Evolutionary conservation across 2,797 vertebrate genomes (phyloP), one percentile per base, ranked within the genome.

Genomic region (Acanthurus leucopareius): DNA sequence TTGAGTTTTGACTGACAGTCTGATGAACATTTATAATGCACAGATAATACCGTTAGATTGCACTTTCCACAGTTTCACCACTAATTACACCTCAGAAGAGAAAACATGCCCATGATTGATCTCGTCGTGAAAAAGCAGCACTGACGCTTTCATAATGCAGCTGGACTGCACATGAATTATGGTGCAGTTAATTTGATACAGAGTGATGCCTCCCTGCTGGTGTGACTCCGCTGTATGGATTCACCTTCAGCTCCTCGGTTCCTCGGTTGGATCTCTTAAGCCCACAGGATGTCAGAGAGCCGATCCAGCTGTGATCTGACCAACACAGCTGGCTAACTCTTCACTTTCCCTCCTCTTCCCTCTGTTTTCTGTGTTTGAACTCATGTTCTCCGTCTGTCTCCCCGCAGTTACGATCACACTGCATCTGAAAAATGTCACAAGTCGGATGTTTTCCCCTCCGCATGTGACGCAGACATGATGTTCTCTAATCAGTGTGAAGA

Each of bases 11-110:
- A 84, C 48, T 77, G 77, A 82, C 84, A 88, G 69, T 40, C 54
- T 82, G 74, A 78, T 75, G 57, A 80, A 45, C 59, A 81, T 82
- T 78, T 67, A 40, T 45, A 65, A 63, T 54, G 25, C 63, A 48
- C 10, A 75, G 69, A 84, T 79, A 63, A 79, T 53, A 63, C 58
- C 60, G 79, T 52, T 35, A 83, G 69, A 82, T 74, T 22, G 79
- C 69, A 86, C 77, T 83, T 84, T 88, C 84, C 79, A 86, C 25
- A 72, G 78, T 77, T 58, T 52, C 45, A 68, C 71, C 79, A 69
- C 77, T 77, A 84, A 80, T 86, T 87, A 59, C 70, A 87, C 20
- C 65, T 48, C 40, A 3, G 59, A 60, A 75, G 38, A 85, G 49
- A 73, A 84, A 81, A 83, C 75, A 73, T 75, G 52, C 45, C 84